phyloP scores from a whole-genome alignment of 2,113 vertebrate genomes.

The Ornithorhynchus anatinus region DNA sequence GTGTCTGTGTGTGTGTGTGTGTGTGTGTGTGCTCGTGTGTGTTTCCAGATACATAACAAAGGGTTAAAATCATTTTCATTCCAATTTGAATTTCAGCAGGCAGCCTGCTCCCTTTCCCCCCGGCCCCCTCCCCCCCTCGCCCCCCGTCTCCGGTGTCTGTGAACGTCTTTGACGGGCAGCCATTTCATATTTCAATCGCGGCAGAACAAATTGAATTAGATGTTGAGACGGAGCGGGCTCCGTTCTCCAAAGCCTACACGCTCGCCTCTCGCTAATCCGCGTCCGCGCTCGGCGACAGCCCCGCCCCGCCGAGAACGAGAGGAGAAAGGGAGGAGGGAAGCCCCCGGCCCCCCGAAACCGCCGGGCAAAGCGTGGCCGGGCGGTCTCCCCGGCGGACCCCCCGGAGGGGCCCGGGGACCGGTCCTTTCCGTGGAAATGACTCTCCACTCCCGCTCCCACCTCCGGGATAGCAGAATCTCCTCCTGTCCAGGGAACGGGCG shows the following conservation, averaged over 20 bases:
- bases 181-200: slow-evolving; percentile 73
- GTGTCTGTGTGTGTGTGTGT: slow-evolving; percentile 6
- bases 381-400: too few relatives aligned
- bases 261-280: slow-evolving; percentile 67
- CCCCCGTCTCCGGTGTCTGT: slow-evolving; percentile 39
- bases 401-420: too few relatives aligned
- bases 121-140: too few relatives aligned
- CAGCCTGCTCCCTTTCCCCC: not conserved
- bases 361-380: too few relatives aligned
- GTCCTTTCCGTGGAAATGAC: too few relatives aligned
- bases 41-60: slow-evolving; percentile 51
- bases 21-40: not conserved
- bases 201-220: slow-evolving; percentile 76
- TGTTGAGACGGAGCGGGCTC: slow-evolving; percentile 70
- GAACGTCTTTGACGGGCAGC: slow-evolving; percentile 70
- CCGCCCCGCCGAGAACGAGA: slow-evolving; percentile 13
- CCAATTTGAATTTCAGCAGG: slow-evolving; percentile 63
- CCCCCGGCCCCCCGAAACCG: too few relatives aligned
- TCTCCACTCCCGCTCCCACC: too few relatives aligned
- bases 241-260: slow-evolving; percentile 69
- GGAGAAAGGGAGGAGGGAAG: not conserved
- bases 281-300: slow-evolving; percentile 47
- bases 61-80: slow-evolving; percentile 69
- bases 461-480: too few relatives aligned
- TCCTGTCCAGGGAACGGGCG: too few relatives aligned